phyloP scores from a whole-genome alignment of 2,113 vertebrate species.

The Chaenogobius annularis region DNA sequence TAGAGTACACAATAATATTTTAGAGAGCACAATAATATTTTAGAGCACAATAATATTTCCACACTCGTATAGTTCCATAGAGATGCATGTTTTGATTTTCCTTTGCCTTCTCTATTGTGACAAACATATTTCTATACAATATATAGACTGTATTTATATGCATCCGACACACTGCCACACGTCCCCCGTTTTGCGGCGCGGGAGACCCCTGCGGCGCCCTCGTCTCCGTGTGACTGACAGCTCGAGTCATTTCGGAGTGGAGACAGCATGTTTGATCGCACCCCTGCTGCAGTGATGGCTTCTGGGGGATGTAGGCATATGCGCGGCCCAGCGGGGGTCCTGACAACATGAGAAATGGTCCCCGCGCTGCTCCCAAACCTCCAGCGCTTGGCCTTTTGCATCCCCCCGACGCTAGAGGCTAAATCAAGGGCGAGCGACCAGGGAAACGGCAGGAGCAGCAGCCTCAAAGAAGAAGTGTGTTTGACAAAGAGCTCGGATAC shows the following conservation, averaged over 20 bases:
- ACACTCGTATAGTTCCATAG: neutral
- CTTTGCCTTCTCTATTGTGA: constrained; percentile 4
- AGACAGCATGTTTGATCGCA: constrained; percentile 74
- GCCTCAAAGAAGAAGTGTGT: constrained; percentile 12
- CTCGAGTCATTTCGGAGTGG: constrained; percentile 64
- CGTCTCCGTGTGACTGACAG: constrained; percentile 62
- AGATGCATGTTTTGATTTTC: neutral
- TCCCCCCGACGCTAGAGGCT: constrained; percentile 39
- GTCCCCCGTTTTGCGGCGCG: neutral
- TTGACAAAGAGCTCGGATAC: neutral
- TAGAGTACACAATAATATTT: too few relatives aligned
- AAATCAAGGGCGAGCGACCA: constrained; percentile 39
- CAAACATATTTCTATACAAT: neutral
- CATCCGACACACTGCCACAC: constrained; percentile 1
- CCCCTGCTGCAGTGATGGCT: constrained; percentile 66
- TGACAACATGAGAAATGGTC: constrained; percentile 73
- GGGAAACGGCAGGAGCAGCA: constrained; percentile 27
- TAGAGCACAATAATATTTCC: neutral
- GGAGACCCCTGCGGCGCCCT: constrained; percentile 25
- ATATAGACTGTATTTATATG: constrained; percentile 1
- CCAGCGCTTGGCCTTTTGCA: constrained; percentile 50
- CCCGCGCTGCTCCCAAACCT: constrained; percentile 33
- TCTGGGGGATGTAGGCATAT: constrained; percentile 64
- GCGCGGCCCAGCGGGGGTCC: constrained; percentile 65
- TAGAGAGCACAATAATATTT: too few relatives aligned